Evolutionary conservation across 2,113 vertebrate species (phyloP).

Genomic region (Nothoprocta pentlandii): DNA sequence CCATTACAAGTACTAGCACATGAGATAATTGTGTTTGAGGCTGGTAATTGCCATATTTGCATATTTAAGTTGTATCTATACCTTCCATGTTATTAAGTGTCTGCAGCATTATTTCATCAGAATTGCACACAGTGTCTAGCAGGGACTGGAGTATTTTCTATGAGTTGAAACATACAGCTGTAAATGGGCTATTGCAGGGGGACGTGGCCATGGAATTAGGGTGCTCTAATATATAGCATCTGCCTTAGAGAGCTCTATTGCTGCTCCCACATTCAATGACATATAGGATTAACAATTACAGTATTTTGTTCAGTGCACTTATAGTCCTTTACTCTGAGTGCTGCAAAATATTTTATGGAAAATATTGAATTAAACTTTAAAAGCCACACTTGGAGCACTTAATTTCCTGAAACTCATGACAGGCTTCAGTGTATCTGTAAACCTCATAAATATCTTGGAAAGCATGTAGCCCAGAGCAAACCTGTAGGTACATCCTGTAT

Average conservation of each 20-base stretch:
- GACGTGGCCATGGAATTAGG: not conserved
- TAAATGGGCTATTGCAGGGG: not conserved
- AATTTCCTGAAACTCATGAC: not conserved
- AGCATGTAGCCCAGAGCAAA: not conserved
- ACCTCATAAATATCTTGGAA: not conserved
- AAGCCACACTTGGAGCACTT: not conserved
- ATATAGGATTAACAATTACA: conserved; percentile 12
- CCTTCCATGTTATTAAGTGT: conserved; percentile 45
- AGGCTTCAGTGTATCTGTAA: conserved; percentile 3
- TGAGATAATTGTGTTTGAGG: conserved; percentile 66
- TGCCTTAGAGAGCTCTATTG: not conserved
- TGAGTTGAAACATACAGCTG: not conserved
- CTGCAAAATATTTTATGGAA: not conserved
- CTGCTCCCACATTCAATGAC: not conserved
- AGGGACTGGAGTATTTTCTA: conserved; percentile 8
- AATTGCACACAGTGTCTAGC: not conserved
- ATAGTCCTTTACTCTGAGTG: not conserved
- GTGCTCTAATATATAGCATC: not conserved
- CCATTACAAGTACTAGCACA: conserved; percentile 32
- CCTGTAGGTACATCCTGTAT: not conserved
- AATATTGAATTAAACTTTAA: conserved; percentile 45
- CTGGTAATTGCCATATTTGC: conserved; percentile 58
- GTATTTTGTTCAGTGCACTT: conserved; percentile 9
- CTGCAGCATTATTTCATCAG: conserved; percentile 54
- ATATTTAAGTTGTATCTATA: conserved; percentile 48